A percentile compares a stretch with the other conserved stretches of the same genome.
Conservation (phyloP, 2,797 vertebrate genomes). For the Tangara arthus region DNA sequence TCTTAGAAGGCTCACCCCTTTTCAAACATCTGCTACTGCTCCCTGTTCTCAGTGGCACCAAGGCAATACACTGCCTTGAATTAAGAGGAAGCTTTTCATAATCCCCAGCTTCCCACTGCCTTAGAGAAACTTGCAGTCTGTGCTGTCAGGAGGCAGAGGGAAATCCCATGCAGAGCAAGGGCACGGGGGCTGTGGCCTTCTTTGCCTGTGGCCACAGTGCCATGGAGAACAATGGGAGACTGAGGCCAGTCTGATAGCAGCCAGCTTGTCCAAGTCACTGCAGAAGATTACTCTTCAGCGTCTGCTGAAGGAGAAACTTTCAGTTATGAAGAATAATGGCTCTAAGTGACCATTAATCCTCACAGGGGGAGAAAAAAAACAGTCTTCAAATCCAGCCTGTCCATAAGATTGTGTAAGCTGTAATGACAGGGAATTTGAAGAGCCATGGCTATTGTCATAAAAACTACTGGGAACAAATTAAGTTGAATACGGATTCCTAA, state of each 20-base stretch:
- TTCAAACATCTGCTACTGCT: slow-evolving; percentile 8
- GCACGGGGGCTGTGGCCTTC: slow-evolving; percentile 11
- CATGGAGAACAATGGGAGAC: slow-evolving; percentile 48
- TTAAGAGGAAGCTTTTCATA: slow-evolving; percentile 8
- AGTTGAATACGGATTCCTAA: not conserved
- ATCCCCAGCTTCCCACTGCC: slow-evolving; percentile 6
- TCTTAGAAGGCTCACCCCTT: not conserved
- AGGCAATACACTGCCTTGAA: not conserved
- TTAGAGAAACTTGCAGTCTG: slow-evolving; percentile 1
- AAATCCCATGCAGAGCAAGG: slow-evolving; percentile 28
- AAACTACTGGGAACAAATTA: not conserved
- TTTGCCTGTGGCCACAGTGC: slow-evolving; percentile 24
- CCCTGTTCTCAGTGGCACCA: not conserved
- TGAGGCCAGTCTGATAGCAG: slow-evolving; percentile 9
- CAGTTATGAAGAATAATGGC: slow-evolving; percentile 26
- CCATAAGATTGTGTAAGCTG: not conserved
- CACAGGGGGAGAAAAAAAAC: not conserved
- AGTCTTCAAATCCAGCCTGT: slow-evolving; percentile 6
- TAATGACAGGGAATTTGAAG: not conserved
- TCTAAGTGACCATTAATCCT: slow-evolving; percentile 22
- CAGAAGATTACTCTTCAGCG: slow-evolving; percentile 39
- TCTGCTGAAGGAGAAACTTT: slow-evolving; percentile 58
- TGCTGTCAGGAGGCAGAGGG: slow-evolving; percentile 27
- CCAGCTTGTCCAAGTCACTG: not conserved
- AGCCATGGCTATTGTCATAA: not conserved